Evolutionary conservation across 2,888 invertebrate genomes (phyloP).

Genomic region (Aphidius colemani): DNA sequence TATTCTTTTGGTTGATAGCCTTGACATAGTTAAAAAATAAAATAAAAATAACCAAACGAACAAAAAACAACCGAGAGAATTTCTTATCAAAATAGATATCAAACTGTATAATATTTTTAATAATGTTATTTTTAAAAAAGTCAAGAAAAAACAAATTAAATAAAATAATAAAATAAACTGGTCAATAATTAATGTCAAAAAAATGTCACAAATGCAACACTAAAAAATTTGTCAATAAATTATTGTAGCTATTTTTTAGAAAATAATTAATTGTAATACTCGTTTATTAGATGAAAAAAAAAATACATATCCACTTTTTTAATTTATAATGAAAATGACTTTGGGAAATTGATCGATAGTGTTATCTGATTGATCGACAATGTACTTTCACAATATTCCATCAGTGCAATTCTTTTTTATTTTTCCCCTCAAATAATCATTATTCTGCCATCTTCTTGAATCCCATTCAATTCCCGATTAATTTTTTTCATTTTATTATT

Average conservation of each 20-base stretch:
- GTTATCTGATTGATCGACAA: slow-evolving; percentile 21
- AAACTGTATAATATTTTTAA: no score
- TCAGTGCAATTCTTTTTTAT: slow-evolving; percentile 3
- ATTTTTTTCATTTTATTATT: neutral
- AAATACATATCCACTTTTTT: neutral
- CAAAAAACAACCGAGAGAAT: no score
- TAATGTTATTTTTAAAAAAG: no score
- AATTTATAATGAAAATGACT: slow-evolving; percentile 5
- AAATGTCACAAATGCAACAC: neutral
- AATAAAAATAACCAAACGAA: no score
- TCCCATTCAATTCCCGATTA: slow-evolving; percentile 10
- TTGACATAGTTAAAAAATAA: no score
- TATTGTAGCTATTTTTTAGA: slow-evolving; percentile 17
- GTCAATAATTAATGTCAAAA: neutral
- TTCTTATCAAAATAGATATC: no score
- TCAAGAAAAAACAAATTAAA: no score
- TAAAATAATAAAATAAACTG: no score
- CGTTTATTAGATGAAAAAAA: neutral
- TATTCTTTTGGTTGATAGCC: no score
- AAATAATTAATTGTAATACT: no score
- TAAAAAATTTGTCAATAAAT: slow-evolving; percentile 52
- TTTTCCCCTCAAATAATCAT: slow-evolving; percentile 8
- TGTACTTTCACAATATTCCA: neutral
- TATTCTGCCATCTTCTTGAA: slow-evolving; percentile 18
- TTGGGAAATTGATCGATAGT: slow-evolving; percentile 24